Conservation (phyloP, 2,113 vertebrate genomes). For the Pseudopipra pipra region DNA sequence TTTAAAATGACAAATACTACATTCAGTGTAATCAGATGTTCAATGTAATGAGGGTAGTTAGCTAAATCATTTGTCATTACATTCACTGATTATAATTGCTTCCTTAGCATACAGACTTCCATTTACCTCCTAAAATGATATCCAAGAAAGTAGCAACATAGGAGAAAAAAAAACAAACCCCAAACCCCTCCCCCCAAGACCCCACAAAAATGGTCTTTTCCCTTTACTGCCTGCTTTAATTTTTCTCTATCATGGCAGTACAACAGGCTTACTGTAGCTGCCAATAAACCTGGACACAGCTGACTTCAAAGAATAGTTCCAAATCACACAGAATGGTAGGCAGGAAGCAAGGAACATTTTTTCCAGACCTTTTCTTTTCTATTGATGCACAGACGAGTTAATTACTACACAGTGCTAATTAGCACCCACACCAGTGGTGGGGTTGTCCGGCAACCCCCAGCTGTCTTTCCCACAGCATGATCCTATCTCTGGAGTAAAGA, state of each 20-base stretch:
- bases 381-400: not conserved
- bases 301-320: slow-evolving; percentile 36
- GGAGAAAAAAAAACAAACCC: not conserved
- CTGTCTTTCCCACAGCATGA: not conserved
- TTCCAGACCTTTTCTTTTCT: slow-evolving; percentile 1
- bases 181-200: not conserved
- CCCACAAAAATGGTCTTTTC: not conserved
- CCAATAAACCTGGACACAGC: not conserved
- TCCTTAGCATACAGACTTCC: slow-evolving; percentile 12
- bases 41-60: slow-evolving; percentile 42
- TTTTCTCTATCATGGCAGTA: not conserved
- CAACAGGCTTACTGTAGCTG: not conserved
- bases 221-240: not conserved
- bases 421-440: not conserved
- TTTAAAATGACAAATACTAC: slow-evolving; percentile 20
- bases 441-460: not conserved
- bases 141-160: not conserved
- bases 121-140: slow-evolving; percentile 10
- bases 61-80: slow-evolving; percentile 55
- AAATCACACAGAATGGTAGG: slow-evolving; percentile 11
- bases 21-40: slow-evolving; percentile 19
- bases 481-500: not conserved
- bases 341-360: slow-evolving; percentile 23
- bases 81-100: slow-evolving; percentile 65
- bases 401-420: slow-evolving; percentile 7